Evolutionary conservation across 2,888 invertebrate species (phyloP), one percentile per base, ranked within the genome.

Genomic region (Calameuta idolon): DNA sequence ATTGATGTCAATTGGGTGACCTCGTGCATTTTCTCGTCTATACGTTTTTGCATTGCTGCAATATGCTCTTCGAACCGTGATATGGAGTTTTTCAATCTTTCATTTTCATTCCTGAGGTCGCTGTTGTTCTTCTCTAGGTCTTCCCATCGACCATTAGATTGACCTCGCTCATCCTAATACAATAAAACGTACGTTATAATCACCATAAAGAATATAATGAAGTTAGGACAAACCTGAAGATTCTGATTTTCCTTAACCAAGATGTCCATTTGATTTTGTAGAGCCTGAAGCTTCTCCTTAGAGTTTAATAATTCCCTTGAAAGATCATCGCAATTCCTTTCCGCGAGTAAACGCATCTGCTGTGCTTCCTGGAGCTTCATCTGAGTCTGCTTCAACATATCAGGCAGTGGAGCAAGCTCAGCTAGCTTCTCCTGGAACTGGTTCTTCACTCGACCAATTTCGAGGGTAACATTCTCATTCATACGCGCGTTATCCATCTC

Each of bases 381-480:
- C 88, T 95, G 95, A 0, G 95, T 95, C 55, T 94, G 94, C 86
- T 95, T 95, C 82, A 96, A 89, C 37, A 95, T 93, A 81, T 95
- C 95, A 0, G 95, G 95, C 35, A 95, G 92, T 0, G 95, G 95
- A 0, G 94, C 94, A 75, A 95, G 90, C 89, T 95, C 95, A 79
- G 94, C 94, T 34, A 95, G 90, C 89, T 95, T 95, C 86, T 95
- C 95, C 92, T 95, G 95, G 91, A 95, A 95, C 89, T 95, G 94
- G 85, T 92, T 93, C 93, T 92, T 95, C 12, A 95, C 95, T 81
- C 94, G 92, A 84, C 95, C 94, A 79, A 95, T 95, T 90, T 95
- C 96, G 30, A 95, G 90, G 83, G 94, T 95, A 71, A 95, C 95
- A 88, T 95, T 95, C 85, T 95, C 95, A 83, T 94, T 94, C 86